Base-by-base conservation (phyloP, 2,113 vertebrate genomes). In the Tachysurus fulvidraco region DNA sequence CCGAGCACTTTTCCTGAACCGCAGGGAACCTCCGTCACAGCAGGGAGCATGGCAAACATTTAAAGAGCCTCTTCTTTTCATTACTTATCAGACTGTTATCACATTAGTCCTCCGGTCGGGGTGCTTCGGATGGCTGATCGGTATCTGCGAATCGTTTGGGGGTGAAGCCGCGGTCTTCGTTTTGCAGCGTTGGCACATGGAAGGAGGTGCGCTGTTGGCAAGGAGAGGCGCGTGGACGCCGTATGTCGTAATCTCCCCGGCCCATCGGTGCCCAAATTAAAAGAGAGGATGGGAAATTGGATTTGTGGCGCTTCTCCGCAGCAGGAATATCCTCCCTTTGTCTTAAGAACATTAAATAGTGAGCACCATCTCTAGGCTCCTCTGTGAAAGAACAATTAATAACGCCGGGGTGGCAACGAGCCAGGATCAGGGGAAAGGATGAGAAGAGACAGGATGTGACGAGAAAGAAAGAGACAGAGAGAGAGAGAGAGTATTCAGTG, bases 261-360 rank as follows among this genome's bases (percentile, higher is more conserved):
- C 89, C 88, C 83, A 89, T 89, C 88, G 57, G 57, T 46, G 59
- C 78, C 64, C 69, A 86, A 89, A 88, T 91, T 88, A 91, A 87
- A 91, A 82, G 69, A 79, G 88, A 82, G 85, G 83, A 88, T 30
- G 79, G 85, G 82, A 88, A 89, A 90, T 89, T 89, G 84, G 88
- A 89, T 91, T 91, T 85, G 69, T 62, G 73, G 78, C 54, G 7
- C 52, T 81, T 71, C 78, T 52, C 85, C 67, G 83, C 85, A 80
- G 81, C 86, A 83, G 84, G 69, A 88, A 85, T 76, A 88, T 83
- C 65, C 79, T 83, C 81, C 71, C 73, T 88, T 89, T 88, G 88
- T 88, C 83, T 91, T 89, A 88, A 88, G 71, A 65, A 85, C 88
- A 88, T 88, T 83, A 83, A 82, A 86, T 41, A 60, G 36, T 65